Base-by-base conservation (phyloP, 2,113 vertebrate genomes). In the Hydropotes inermis region DNA sequence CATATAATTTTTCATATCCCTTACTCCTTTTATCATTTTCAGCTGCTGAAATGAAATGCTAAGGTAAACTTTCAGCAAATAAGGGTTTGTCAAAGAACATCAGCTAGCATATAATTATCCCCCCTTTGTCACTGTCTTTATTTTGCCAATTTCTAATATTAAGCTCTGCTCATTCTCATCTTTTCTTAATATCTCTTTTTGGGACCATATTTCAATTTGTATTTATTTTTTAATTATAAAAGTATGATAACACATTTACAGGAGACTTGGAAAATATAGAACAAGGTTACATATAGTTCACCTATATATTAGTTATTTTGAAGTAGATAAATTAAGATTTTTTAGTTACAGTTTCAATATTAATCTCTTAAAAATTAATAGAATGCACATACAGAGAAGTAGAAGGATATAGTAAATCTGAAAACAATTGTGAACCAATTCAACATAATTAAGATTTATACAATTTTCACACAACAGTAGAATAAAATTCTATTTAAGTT, bases 1-100 rank as follows among this genome's bases (percentile, higher is more conserved):
- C 93, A 95, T 52, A 87, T 45, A 12, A 95, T 97, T 94, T 96
- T 96, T 97, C 94, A 90, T 90, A 87, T 43, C 54, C 90, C 92
- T 89, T 64, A 82, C 28, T 85, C 61, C 88, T 95, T 97, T 97
- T 90, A 96, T 96, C 90, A 90, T 57, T 84, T 57, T 87, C 95
- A 97, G 91, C 58, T 89, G 91, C 67, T 95, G 82, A 93, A 91
- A 96, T 76, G 60, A 93, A 93, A 96, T 36, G 82, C 60, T 91
- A 93, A 95, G 91, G 94, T 94, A 84, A 97, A 94, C 61, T 93
- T 96, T 84, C 28, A 36, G 92, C 52, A 33, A 91, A 91, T 52
- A 47, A 94, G 28, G 52, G 27, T 86, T 97, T 95, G 87, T 91
- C 19, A 79, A 70, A 96, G 45, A 90, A 84, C 11, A 43, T 25